Percentiles rank a stretch among this genome's conserved stretches.
phyloP scores from a whole-genome alignment of 64 coral and sea anemone species.

The Cladopsammia gracilis region DNA sequence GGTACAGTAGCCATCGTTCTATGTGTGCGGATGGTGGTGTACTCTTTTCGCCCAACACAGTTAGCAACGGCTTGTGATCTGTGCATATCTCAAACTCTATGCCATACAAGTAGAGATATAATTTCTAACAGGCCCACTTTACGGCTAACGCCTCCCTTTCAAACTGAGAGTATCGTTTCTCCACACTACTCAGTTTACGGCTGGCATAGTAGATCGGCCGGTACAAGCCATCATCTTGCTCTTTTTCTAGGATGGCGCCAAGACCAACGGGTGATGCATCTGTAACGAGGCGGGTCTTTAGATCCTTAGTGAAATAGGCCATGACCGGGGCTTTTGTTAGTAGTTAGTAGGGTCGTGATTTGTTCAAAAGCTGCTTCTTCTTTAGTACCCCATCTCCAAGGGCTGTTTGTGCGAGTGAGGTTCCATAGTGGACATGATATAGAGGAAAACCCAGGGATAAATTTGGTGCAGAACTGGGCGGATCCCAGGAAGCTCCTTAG shows the following conservation, averaged over 20 bases:
- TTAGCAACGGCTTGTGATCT: background rate
- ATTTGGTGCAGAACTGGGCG: conserved; percentile 65
- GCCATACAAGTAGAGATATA: conserved; percentile 22
- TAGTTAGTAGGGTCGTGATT: background rate
- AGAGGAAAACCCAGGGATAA: conserved; percentile 45
- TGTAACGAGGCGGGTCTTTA: conserved; percentile 3
- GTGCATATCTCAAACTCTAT: conserved; percentile 48
- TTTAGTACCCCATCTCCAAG: conserved; percentile 18
- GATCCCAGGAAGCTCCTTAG: conserved; percentile 56
- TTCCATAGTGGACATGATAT: conserved; percentile 25
- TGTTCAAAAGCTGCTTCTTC: conserved; percentile 33
- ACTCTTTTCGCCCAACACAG: background rate
- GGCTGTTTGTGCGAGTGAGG: background rate
- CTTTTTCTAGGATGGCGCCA: conserved; percentile 26
- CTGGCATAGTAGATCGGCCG: conserved; percentile 49
- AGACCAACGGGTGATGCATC: conserved; percentile 43
- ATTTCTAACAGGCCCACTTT: conserved; percentile 29
- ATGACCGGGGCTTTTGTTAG: conserved; percentile 71
- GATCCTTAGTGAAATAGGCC: conserved; percentile 42
- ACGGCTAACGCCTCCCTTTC: conserved; percentile 48
- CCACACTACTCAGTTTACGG: conserved; percentile 21
- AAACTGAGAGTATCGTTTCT: conserved; percentile 38
- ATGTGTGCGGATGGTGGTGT: conserved; percentile 3
- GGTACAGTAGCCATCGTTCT: conserved; percentile 42
- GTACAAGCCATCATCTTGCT: conserved; percentile 19